These are phyloP conservation scores for Tipula vernalis DNA, from an alignment of 2,888 invertebrate species.

Conservation along the genomic window DNA sequence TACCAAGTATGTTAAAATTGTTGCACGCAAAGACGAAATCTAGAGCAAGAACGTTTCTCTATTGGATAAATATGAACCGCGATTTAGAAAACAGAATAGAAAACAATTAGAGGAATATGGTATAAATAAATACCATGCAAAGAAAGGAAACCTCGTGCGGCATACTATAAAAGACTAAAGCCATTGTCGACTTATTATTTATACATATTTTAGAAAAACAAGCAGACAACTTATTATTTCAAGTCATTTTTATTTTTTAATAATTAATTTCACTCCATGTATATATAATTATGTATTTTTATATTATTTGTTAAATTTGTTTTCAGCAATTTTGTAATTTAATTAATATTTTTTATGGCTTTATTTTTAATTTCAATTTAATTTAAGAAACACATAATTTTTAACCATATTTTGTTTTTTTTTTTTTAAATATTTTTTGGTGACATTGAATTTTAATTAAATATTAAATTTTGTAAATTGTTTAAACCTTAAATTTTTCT, in stretches of 20 bases:
- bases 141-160: no score
- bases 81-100: no score
- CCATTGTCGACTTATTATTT: no score
- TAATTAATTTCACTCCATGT: background rate
- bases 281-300: background rate
- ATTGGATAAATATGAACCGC: no score
- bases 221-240: background rate
- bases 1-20: no score
- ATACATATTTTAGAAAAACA: background rate
- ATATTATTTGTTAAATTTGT: background rate
- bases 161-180: no score
- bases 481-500: background rate
- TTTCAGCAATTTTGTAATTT: background rate
- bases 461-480: background rate
- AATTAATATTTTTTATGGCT: background rate
- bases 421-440: background rate
- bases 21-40: no score
- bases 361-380: background rate
- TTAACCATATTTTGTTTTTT: background rate
- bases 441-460: background rate
- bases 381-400: background rate
- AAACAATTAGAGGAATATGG: no score
- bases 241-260: background rate
- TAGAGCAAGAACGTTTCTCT: no score
- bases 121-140: no score